These are phyloP conservation scores for Acestrorhynchus altus DNA, from an alignment of 2,797 vertebrate genomes.

Conservation along the genomic window DNA sequence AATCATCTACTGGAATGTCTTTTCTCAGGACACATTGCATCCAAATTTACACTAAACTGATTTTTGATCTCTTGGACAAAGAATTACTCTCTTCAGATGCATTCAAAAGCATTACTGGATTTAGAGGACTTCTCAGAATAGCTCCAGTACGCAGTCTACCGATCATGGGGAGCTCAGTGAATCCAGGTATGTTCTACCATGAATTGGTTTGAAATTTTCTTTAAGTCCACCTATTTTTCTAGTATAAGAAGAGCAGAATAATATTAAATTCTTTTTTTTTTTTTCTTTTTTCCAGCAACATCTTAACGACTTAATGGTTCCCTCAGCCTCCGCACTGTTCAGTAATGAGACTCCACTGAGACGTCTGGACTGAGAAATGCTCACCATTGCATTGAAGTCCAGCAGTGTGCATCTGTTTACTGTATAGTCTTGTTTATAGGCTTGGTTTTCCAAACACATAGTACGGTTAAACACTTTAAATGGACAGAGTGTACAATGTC, in stretches of 20 bases:
- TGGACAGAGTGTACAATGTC: neutral
- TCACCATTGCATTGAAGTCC: neutral
- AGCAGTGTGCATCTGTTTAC: slow-evolving; percentile 63
- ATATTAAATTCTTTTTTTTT: neutral
- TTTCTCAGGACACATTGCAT: slow-evolving; percentile 16
- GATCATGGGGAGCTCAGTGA: neutral
- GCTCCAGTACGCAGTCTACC: slow-evolving; percentile 11
- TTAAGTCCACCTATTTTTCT: neutral
- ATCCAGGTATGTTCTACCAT: slow-evolving; percentile 21
- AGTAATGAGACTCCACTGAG: slow-evolving; percentile 3
- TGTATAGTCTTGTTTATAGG: neutral
- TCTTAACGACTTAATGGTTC: slow-evolving; percentile 13
- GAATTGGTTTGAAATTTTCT: neutral
- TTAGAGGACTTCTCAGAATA: slow-evolving; percentile 14
- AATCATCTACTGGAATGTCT: slow-evolving; percentile 15
- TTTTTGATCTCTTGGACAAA: neutral
- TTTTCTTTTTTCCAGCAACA: slow-evolving; percentile 35
- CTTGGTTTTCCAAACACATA: slow-evolving; percentile 18
- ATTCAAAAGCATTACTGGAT: slow-evolving; percentile 15
- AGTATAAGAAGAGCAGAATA: slow-evolving; percentile 15
- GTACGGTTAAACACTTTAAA: neutral
- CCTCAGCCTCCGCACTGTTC: slow-evolving; percentile 24
- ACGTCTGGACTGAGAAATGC: slow-evolving; percentile 20
- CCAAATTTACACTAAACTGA: slow-evolving; percentile 16
- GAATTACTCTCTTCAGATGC: slow-evolving; percentile 7